These are phyloP conservation scores for Choloepus hoffmanni DNA, from an alignment of 2,113 vertebrate species.

Conservation along the genomic window DNA sequence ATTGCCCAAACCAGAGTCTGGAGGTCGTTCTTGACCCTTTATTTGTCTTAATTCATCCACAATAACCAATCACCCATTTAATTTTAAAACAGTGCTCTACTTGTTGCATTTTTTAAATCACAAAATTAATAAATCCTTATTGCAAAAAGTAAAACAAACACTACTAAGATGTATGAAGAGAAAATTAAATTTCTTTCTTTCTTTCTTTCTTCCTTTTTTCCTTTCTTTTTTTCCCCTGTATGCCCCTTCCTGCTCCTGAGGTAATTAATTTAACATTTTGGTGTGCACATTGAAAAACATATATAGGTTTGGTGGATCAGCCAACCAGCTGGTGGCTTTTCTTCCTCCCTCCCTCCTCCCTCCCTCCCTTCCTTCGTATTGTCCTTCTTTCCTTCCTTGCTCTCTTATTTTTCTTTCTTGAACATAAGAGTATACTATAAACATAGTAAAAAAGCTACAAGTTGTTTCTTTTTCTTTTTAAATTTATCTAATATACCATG, in stretches of 20 bases:
- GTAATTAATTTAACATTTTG: slow-evolving; percentile 12
- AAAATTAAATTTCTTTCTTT: background rate
- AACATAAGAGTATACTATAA: background rate
- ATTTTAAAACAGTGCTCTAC: background rate
- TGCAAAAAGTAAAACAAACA: background rate
- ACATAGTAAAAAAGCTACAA: background rate
- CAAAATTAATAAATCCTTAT: background rate
- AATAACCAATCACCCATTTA: background rate
- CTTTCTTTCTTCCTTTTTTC: too few species aligned
- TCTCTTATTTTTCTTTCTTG: background rate
- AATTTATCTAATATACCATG: background rate
- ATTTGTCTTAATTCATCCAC: slow-evolving; percentile 16
- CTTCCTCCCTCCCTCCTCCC: background rate
- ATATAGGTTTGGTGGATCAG: background rate
- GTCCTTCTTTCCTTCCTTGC: background rate
- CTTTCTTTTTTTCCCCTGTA: background rate
- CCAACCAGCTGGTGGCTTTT: too few species aligned
- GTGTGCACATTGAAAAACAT: background rate
- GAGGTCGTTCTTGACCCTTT: background rate
- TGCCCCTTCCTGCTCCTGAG: background rate
- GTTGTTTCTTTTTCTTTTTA: background rate
- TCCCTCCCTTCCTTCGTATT: background rate
- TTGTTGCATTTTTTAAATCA: background rate
- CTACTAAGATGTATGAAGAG: background rate
- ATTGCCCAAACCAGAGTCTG: background rate